Evolutionary conservation across 2,888 invertebrate species (phyloP), one percentile per base, ranked within the genome.

Genomic region (Leucania comma): DNA sequence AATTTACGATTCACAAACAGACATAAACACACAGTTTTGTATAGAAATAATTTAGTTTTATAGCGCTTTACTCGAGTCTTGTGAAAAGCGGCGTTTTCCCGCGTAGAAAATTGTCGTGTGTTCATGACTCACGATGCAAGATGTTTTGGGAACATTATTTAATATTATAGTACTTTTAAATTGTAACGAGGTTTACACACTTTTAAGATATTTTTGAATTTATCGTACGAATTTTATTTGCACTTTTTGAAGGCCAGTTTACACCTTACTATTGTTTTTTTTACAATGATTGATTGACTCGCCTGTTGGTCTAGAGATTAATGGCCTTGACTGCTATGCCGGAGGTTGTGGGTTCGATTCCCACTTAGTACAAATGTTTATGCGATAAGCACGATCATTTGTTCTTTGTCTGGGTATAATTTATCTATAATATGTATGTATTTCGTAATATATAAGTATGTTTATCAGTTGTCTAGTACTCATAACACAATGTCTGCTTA

Each of bases 1-100:
- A 78, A 82, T 85, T 85, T 85, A 85, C 77, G 85, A 85, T 80
- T 75, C 59, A 82, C 80, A 85, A 85, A 83, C 82, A 82, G 69
- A 80, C 85, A 78, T 85, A 85, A 85, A 85, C 80, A 82, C 70
- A 42, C 63, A 71, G 67, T 85, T 83, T 82, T 81, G 82, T 83
- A 77, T 82, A 80, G 66, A 80, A 50, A 83, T 85, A 85, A 82
- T 77, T 85, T 80, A 85, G 72, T 76, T 85, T 83, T 82, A 85
- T 85, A 72, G 80, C 72, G 74, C 72, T 62, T 67, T 50, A 62
- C 63, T 72, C n/a, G 68, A 67, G 57, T 20, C 57, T 82, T 84
- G 76, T 60, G 74, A 76, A 80, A 81, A 68, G 60, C 71, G 17
- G 69, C 69, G 63, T 68, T 82, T 80, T 57, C 66, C 67, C 65